Evolutionary conservation across 2,113 vertebrate genomes (phyloP).

Genomic region (Bungarus multicinctus): DNA sequence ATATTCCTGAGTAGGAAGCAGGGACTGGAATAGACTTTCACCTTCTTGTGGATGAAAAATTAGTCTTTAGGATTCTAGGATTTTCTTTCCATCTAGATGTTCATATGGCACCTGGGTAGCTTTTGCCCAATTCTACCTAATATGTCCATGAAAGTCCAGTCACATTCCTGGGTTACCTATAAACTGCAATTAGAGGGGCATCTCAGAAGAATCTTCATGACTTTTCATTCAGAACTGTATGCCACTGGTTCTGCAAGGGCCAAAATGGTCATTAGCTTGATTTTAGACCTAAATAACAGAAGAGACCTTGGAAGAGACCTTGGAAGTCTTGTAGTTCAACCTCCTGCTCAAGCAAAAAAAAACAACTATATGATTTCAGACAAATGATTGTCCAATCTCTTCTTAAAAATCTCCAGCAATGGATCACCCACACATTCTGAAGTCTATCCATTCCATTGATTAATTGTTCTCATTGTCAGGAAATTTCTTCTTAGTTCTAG

Average conservation of each 20-base stretch:
- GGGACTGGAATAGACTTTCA: neutral
- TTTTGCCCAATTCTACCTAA: neutral
- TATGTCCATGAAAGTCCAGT: neutral
- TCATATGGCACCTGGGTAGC: neutral
- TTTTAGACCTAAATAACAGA: neutral
- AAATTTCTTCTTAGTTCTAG: neutral
- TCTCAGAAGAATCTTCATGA: neutral
- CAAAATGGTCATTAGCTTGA: neutral
- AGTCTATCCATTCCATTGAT: neutral
- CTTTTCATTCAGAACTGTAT: neutral
- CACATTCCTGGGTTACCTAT: neutral
- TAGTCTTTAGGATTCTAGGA: neutral
- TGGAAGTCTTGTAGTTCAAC: neutral
- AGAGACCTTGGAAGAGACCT: neutral
- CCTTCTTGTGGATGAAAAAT: neutral
- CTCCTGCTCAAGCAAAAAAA: neutral
- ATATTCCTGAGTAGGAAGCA: neutral
- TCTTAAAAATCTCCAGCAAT: neutral
- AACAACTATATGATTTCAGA: neutral
- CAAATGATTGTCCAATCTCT: neutral
- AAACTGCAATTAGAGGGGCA: neutral
- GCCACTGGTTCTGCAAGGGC: neutral
- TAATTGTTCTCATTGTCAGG: neutral
- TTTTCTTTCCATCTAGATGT: neutral
- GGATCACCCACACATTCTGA: neutral